Conservation (phyloP, 2,113 vertebrate species). For the Scopus umbretta region DNA sequence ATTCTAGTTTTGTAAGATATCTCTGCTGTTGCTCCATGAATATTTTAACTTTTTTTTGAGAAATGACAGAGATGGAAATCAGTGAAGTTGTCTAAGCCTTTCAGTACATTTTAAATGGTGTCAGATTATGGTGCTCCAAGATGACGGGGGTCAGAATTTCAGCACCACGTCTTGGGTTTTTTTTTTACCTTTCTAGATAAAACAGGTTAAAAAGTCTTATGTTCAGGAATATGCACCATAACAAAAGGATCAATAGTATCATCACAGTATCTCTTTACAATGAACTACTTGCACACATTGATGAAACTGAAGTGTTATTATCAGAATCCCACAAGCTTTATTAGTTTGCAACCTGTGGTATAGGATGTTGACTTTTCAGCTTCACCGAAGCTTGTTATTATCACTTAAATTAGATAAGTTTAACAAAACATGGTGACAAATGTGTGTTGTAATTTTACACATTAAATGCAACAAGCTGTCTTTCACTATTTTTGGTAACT, state of each 20-base stretch:
- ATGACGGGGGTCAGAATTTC: neutral
- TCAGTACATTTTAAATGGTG: neutral
- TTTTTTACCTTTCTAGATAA: neutral
- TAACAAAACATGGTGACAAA: neutral
- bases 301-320: neutral
- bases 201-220: neutral
- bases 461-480: neutral
- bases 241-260: neutral
- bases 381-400: neutral
- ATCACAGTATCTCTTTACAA: neutral
- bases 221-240: neutral
- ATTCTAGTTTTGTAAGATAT: neutral
- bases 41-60: neutral
- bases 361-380: neutral
- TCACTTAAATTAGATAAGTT: neutral
- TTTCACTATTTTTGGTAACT: neutral
- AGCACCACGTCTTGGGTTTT: neutral
- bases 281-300: neutral
- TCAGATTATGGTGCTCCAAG: neutral
- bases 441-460: neutral
- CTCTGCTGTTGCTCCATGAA: neutral
- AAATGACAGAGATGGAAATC: neutral
- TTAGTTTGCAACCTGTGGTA: neutral
- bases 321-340: neutral
- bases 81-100: neutral